These are phyloP conservation scores for Aquatica leii DNA, from an alignment of 2,888 invertebrate species.

Conservation along the genomic window DNA sequence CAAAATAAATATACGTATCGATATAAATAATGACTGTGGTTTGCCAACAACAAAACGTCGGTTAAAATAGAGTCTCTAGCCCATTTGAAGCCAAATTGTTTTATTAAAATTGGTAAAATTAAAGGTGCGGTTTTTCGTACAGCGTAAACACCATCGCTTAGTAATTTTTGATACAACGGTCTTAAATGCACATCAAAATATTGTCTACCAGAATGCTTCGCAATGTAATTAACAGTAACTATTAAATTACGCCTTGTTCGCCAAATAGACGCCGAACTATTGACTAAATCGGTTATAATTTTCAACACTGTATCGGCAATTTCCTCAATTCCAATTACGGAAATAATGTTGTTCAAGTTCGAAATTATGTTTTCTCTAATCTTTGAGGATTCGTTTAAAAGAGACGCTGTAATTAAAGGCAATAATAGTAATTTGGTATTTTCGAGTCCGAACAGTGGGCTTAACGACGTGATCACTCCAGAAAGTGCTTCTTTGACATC, in stretches of 20 bases:
- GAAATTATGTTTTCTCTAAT: constrained; percentile 54
- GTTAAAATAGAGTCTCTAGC: constrained; percentile 50
- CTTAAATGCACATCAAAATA: constrained; percentile 54
- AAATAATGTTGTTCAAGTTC: constrained; percentile 48
- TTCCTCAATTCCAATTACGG: constrained; percentile 48
- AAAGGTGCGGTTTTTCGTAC: constrained; percentile 54
- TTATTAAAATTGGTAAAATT: constrained; percentile 54
- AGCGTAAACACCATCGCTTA: constrained; percentile 54
- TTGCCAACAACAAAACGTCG: constrained; percentile 48
- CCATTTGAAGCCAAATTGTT: constrained; percentile 56
- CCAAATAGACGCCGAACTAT: constrained; percentile 53
- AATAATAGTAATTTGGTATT: constrained; percentile 52
- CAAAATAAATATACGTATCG: constrained; percentile 53
- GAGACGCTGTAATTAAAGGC: constrained; percentile 50
- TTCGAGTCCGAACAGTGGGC: constrained; percentile 47
- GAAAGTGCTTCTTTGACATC: constrained; percentile 52
- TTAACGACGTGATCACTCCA: constrained; percentile 49
- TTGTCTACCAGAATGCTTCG: constrained; percentile 49
- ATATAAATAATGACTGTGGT: constrained; percentile 52
- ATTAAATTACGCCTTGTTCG: constrained; percentile 54
- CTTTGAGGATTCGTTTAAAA: constrained; percentile 51
- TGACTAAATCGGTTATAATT: constrained; percentile 51
- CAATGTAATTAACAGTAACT: constrained; percentile 52
- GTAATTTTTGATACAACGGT: constrained; percentile 51
- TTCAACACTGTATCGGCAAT: constrained; percentile 51